Evolutionary conservation across 2,888 invertebrate genomes (phyloP).

Genomic region (Drosophila melanocephala): DNA sequence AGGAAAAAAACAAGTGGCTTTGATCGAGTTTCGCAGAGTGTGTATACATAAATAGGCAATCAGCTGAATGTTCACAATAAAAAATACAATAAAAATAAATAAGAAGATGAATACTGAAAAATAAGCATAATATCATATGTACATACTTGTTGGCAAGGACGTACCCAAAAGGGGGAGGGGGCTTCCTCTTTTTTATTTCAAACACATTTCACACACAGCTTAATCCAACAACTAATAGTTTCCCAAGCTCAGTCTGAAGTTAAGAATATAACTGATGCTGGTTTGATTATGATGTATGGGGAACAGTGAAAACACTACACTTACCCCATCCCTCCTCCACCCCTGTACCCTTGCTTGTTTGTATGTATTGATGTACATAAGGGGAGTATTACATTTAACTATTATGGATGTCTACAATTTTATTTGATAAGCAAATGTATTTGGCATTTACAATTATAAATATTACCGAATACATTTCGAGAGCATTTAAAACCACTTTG

Average conservation of each 20-base stretch:
- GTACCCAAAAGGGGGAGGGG: not conserved
- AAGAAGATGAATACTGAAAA: slow-evolving; percentile 13
- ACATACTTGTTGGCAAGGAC: slow-evolving; percentile 1
- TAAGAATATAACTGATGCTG: not conserved
- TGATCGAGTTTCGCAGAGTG: not conserved
- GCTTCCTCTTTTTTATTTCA: not conserved
- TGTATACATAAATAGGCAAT: slow-evolving; percentile 33
- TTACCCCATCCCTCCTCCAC: not conserved
- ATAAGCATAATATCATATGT: slow-evolving; percentile 7
- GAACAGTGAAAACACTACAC: not conserved
- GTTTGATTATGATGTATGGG: not conserved
- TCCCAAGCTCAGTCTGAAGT: not conserved
- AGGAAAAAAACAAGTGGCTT: not conserved
- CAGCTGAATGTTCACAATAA: slow-evolving; percentile 35
- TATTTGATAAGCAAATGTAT: slow-evolving; percentile 22
- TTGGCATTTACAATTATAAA: slow-evolving; percentile 17
- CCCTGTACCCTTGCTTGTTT: not conserved
- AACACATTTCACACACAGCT: not conserved
- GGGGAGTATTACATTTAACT: slow-evolving; percentile 53
- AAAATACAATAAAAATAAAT: slow-evolving; percentile 24
- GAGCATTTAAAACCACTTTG: slow-evolving; percentile 28
- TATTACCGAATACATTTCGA: slow-evolving; percentile 16
- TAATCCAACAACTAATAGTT: not conserved
- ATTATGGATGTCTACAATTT: slow-evolving; percentile 15
- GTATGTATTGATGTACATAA: slow-evolving; percentile 35